phyloP scores from a whole-genome alignment of 2,888 invertebrate species.

The Timema cristinae region DNA sequence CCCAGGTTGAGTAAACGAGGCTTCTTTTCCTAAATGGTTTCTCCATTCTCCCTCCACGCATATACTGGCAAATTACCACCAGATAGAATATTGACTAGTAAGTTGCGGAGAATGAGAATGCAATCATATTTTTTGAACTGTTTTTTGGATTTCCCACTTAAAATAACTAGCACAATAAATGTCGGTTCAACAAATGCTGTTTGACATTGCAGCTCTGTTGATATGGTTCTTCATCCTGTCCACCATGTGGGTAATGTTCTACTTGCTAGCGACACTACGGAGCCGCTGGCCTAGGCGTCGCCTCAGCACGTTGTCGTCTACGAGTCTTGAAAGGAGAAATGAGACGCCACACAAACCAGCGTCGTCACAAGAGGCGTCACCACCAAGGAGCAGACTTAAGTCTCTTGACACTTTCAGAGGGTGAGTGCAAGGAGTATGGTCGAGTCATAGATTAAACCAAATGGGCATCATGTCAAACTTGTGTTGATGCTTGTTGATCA shows the following conservation, averaged over 20 bases:
- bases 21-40: no score
- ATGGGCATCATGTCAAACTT: not conserved
- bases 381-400: slow-evolving; percentile 33
- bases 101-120: no score
- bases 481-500: no score
- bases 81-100: no score
- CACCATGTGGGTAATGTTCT: slow-evolving; percentile 15
- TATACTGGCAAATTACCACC: no score
- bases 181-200: not conserved
- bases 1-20: no score
- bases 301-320: slow-evolving; percentile 22
- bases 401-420: slow-evolving; percentile 41
- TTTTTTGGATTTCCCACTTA: no score
- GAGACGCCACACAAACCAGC: not conserved
- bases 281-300: slow-evolving; percentile 18
- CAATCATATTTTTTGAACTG: no score
- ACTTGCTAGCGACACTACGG: slow-evolving; percentile 1
- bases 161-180: no score
- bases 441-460: not conserved
- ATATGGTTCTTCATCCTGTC: slow-evolving; percentile 22
- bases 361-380: slow-evolving; percentile 1
- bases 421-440: slow-evolving; percentile 31
- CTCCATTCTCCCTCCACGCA: no score
- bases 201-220: slow-evolving; percentile 27
- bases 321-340: slow-evolving; percentile 12